These are phyloP conservation scores for Drosophila ercepeae DNA, from an alignment of 1,140 invertebrate species.

Conservation along the genomic window DNA sequence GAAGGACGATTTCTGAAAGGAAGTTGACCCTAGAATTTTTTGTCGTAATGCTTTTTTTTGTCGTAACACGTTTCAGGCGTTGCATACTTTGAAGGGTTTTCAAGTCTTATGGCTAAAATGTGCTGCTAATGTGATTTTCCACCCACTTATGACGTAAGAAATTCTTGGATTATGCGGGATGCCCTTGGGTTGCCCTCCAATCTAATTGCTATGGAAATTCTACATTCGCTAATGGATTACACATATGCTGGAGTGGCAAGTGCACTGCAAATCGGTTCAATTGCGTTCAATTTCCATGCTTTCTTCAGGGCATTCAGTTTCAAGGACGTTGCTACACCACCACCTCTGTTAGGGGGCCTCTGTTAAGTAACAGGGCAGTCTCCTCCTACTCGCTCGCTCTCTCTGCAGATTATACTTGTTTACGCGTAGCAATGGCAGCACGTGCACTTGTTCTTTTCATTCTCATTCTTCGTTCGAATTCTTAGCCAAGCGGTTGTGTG, in stretches of 20 bases:
- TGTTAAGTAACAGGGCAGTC: constrained; percentile 20
- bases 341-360: constrained; percentile 34
- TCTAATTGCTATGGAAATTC: constrained; percentile 9
- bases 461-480: constrained; percentile 61
- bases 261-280: constrained; percentile 9
- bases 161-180: too few relatives aligned
- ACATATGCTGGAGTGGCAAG: constrained; percentile 7
- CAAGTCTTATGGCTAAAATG: background rate
- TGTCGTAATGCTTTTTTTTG: background rate
- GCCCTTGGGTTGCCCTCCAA: constrained; percentile 31
- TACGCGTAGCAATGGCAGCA: constrained; percentile 57
- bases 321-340: constrained; percentile 22
- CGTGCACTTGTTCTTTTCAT: constrained; percentile 63
- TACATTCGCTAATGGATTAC: constrained; percentile 25
- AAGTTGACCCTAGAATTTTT: constrained; percentile 11
- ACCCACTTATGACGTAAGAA: background rate
- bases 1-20: constrained; percentile 5
- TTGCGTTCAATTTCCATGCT: constrained; percentile 29
- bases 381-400: constrained; percentile 9
- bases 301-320: constrained; percentile 4
- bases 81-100: constrained; percentile 35
- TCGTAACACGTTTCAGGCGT: constrained; percentile 22
- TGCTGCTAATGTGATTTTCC: background rate
- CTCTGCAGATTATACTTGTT: too few relatives aligned
- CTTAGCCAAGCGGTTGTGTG: constrained; percentile 65